Evolutionary conservation across 35 echinoderm and acorn worm genomes (phyloP), one percentile per base, ranked within the genome.

Genomic region (Lytechinus variegatus): DNA sequence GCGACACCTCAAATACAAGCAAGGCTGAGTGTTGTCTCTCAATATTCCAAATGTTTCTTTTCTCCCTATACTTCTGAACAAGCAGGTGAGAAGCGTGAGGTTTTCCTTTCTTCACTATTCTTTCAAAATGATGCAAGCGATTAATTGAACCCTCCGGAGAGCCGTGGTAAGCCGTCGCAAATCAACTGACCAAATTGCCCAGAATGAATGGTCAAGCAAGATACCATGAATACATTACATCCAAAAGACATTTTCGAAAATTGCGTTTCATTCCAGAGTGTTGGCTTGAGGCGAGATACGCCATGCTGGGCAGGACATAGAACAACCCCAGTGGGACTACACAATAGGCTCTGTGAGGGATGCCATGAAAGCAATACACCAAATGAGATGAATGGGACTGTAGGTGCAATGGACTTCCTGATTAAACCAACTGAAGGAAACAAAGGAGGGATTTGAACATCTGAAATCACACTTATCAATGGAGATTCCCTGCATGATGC

Each of bases 241-340:
- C 56, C 56, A 58, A 58, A 58, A 58, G 66, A 79, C 66, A 79
- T 79, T 24, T 24, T 24, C 66, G 1, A 79, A n/a, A 24, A 79
- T 19, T 79, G 16, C 66, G 5, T 21, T 79, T 79, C 19, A 79
- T 79, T 8, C n/a, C 19, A n/a, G 21, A n/a, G 14, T 21, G 11
- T 90, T 90, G 1, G 29, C 88, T 90, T 54, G 16, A 52, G 28
- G 88, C 88, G n/a, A 90, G 52, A 4, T 90, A 12, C 88, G 6
- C 29, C 88, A 90, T 90, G 88, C 88, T 90, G 88, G 28, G 88
- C 88, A 44, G 52, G 28, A 90, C 88, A 90, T 33, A 90, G 52
- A 24, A 54, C 52, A 0, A 0, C 14, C 88, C 52, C 66, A 79
- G 66, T 79, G 66, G 66, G 66, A 79, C 66, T 79, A 79, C 66